Base-by-base conservation (phyloP, 64 coral and sea anemone genomes). In the Montipora foliosa region DNA sequence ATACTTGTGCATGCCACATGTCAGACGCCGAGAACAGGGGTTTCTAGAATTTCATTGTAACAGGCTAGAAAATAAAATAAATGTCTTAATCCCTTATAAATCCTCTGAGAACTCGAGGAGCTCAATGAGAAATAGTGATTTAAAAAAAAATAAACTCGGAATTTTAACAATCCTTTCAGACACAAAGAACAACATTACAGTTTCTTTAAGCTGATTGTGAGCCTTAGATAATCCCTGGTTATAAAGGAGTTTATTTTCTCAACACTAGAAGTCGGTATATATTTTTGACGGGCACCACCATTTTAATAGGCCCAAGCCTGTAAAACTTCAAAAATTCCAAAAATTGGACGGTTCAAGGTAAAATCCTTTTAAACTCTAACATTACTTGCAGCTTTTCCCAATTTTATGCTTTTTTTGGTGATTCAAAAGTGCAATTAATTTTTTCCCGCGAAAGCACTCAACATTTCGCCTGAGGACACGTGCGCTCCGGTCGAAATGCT, bases 111-210 rank as follows among this genome's bases (percentile, higher is more conserved):
- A 71, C 68, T 71, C 68, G 47, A 78, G 15, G 14, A 77, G 5
- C 13, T 25, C 15, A 45, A 14, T 3, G 29, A 45, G 14, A 78
- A 49, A 49, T 17, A 78, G 45, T 49, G 47, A 12, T 78, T 78
- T 78, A 50, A 78, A 78, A 78, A 50, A 78, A 78, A 78, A 78
- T 78, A 78, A 78, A 49, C 76, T 49, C 0, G 47, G 46, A 7
- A 50, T 49, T 77, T 3, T 44, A 7, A 21, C 37, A 74, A 29
- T 74, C 20, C 11, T 19, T 8, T 16, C 76, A 78, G 76, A 78
- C 76, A 19, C 1, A 19, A 15, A 49, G 76, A 78, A 78, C 47
- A 78, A 78, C 76, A 76, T 46, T 46, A 78, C 44, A 78, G 11
- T 78, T 78, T 14, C 76, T 13, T 76, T 78, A 50, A 78, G 47